Percentiles rank a stretch among this genome's conserved stretches.
Evolutionary conservation across 2,888 invertebrate genomes (phyloP).

Genomic region (Drosophila aldrichi): DNA sequence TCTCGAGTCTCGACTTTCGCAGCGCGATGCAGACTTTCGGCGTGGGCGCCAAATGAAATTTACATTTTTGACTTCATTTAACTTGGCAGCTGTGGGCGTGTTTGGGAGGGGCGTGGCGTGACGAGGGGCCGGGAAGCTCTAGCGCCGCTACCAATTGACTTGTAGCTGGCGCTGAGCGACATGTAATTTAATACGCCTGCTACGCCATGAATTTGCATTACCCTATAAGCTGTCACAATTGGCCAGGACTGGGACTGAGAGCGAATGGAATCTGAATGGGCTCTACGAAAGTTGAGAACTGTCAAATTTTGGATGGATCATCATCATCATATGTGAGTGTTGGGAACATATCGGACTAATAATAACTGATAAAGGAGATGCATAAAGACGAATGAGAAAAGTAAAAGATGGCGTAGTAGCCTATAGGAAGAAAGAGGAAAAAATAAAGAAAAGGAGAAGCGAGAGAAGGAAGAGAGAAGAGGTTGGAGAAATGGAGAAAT

Average conservation of each 20-base stretch:
- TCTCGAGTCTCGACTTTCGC: conserved; percentile 20
- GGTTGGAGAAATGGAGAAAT: too few species aligned
- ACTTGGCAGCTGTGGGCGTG: conserved; percentile 58
- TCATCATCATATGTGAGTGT: too few species aligned
- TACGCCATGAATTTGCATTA: conserved; percentile 23
- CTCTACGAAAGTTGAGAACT: neutral
- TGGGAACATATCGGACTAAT: neutral
- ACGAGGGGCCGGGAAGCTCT: neutral
- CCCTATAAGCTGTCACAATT: conserved; percentile 4
- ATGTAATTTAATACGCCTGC: conserved; percentile 55
- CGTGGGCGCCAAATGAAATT: conserved; percentile 67
- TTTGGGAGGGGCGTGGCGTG: neutral
- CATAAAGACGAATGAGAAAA: too few species aligned
- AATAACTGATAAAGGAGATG: neutral
- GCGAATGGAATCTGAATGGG: neutral
- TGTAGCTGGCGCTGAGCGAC: conserved; percentile 51
- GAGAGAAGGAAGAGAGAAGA: neutral
- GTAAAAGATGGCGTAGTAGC: too few species aligned
- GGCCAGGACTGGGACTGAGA: neutral
- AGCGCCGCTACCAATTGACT: conserved; percentile 64
- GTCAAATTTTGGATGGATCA: neutral
- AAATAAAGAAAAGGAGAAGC: too few species aligned
- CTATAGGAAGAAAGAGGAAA: too few species aligned
- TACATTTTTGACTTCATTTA: conserved; percentile 79
- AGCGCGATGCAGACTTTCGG: conserved; percentile 31